phyloP scores from a whole-genome alignment of 2,113 vertebrate species.

The Myanophis thanlyinensis region DNA sequence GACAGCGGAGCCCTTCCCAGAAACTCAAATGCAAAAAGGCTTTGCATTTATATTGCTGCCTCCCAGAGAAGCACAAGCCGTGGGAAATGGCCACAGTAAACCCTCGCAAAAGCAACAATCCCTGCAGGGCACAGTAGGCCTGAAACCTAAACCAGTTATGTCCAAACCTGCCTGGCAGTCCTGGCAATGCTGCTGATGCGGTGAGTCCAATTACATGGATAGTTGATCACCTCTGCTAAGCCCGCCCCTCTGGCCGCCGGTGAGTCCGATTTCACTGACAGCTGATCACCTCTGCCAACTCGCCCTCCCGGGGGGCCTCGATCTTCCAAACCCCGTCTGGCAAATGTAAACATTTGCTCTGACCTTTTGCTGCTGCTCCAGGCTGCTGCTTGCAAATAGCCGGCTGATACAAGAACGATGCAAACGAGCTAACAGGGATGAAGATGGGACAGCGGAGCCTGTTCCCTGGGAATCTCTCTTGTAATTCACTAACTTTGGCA shows the following conservation, averaged over 20 bases:
- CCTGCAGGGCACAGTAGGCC: no score
- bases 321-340: background rate
- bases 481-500: background rate
- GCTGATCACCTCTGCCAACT: background rate
- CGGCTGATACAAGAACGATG: background rate
- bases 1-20: background rate
- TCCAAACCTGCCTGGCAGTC: background rate
- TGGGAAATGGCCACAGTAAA: background rate
- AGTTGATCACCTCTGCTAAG: background rate
- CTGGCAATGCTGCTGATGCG: background rate
- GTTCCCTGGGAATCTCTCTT: no score
- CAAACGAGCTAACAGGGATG: background rate
- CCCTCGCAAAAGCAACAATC: background rate
- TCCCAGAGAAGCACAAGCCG: background rate
- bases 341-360: slow-evolving; percentile 3
- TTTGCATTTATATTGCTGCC: background rate
- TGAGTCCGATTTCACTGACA: background rate
- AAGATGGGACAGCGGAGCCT: background rate
- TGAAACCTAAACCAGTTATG: background rate
- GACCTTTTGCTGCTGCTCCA: slow-evolving; percentile 7
- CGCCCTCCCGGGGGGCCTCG: background rate
- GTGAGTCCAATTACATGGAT: background rate
- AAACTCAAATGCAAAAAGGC: background rate
- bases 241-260: background rate
- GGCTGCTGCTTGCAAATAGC: background rate